A percentile compares a stretch with the other conserved stretches of the same genome.
Conservation (phyloP, 2,888 invertebrate genomes). For the Sturmia bella region DNA sequence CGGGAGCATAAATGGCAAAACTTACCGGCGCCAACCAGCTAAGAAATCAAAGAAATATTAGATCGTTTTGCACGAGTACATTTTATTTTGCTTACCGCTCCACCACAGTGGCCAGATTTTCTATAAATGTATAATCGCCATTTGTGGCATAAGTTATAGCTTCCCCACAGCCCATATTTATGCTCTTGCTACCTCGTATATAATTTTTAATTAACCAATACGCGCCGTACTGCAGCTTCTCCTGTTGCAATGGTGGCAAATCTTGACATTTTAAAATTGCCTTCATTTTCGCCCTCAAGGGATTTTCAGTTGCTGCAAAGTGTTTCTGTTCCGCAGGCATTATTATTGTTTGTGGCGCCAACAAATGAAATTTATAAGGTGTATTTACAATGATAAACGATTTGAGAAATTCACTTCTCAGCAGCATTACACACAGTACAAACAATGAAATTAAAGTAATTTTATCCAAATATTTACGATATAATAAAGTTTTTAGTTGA, state of each 20-base stretch:
- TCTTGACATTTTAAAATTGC: constrained; percentile 74
- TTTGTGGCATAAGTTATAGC: constrained; percentile 87
- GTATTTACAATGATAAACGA: not conserved
- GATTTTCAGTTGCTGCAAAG: constrained; percentile 1
- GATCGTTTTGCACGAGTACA: not conserved
- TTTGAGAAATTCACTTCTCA: not conserved
- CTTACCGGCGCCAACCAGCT: constrained; percentile 86
- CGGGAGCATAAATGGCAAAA: constrained; percentile 86
- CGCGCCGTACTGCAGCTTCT: constrained; percentile 75
- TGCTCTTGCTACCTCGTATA: constrained; percentile 82
- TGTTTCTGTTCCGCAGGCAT: not conserved
- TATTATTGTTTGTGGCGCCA: not conserved
- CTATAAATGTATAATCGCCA: constrained; percentile 86
- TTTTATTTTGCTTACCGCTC: constrained; percentile 75
- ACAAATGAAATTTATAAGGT: not conserved
- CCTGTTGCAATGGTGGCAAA: constrained; percentile 68
- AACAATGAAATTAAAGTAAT: not conserved
- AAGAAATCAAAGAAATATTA: constrained; percentile 50
- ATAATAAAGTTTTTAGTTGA: not conserved
- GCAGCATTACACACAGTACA: not conserved
- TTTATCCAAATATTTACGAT: constrained; percentile 38
- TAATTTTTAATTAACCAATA: constrained; percentile 85
- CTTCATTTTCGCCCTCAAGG: constrained; percentile 69
- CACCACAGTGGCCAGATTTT: constrained; percentile 84
- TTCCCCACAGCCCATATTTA: constrained; percentile 83